These are phyloP conservation scores for Ophion obscuratus DNA, from an alignment of 2,888 invertebrate genomes.

Conservation along the genomic window DNA sequence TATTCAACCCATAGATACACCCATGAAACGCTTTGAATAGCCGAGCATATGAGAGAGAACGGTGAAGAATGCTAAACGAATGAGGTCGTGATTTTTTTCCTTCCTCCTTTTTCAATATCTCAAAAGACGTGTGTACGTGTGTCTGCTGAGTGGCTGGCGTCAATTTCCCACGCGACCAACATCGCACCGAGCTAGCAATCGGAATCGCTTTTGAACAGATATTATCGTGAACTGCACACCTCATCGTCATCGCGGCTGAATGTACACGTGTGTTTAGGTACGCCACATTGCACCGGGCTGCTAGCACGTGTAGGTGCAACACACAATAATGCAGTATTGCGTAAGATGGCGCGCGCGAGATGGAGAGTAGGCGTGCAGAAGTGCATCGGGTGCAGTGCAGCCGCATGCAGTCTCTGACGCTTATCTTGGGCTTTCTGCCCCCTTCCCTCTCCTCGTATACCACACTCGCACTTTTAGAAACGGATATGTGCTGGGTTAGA, in stretches of 20 bases:
- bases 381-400: slow-evolving; percentile 50
- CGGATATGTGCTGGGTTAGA: slow-evolving; percentile 41
- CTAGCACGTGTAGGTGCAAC: slow-evolving; percentile 15
- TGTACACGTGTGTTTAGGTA: background rate
- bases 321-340: slow-evolving; percentile 59
- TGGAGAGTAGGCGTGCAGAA: slow-evolving; percentile 60
- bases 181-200: slow-evolving; percentile 57
- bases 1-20: slow-evolving; percentile 39
- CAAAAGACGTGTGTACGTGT: slow-evolving; percentile 23
- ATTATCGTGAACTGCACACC: slow-evolving; percentile 46
- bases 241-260: slow-evolving; percentile 35
- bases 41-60: slow-evolving; percentile 25
- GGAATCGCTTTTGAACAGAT: slow-evolving; percentile 64
- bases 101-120: slow-evolving; percentile 3
- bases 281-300: slow-evolving; percentile 21
- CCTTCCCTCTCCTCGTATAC: slow-evolving; percentile 14
- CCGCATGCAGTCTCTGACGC: slow-evolving; percentile 23
- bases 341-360: slow-evolving; percentile 61
- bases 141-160: slow-evolving; percentile 55
- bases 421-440: slow-evolving; percentile 46
- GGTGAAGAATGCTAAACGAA: slow-evolving; percentile 54
- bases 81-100: slow-evolving; percentile 55
- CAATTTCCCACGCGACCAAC: slow-evolving; percentile 69
- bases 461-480: slow-evolving; percentile 31
- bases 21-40: slow-evolving; percentile 40